phyloP scores from a whole-genome alignment of 2,888 invertebrate genomes.

The Mantis religiosa region DNA sequence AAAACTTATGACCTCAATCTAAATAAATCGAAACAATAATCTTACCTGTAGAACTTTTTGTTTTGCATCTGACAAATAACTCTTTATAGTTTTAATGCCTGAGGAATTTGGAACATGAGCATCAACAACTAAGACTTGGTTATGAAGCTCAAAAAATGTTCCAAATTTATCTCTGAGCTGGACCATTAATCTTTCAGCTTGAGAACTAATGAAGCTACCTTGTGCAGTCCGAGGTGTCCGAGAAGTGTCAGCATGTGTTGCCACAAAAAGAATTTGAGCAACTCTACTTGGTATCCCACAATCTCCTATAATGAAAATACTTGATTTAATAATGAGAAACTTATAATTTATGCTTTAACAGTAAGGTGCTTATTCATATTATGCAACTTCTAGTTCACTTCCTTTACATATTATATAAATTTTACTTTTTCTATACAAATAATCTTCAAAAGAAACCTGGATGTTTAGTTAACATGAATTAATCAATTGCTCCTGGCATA shows the following conservation, averaged over 20 bases:
- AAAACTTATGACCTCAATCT: neutral
- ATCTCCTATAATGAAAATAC: slow-evolving; percentile 45
- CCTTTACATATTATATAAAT: no score
- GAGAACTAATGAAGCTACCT: slow-evolving; percentile 56
- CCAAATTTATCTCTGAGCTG: slow-evolving; percentile 48
- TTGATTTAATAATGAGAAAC: neutral
- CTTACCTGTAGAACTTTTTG: slow-evolving; percentile 51
- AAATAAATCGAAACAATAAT: neutral
- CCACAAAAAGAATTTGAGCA: slow-evolving; percentile 55
- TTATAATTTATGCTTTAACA: no score
- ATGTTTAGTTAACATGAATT: no score
- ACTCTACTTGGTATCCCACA: slow-evolving; percentile 53
- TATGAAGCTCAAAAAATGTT: slow-evolving; percentile 55
- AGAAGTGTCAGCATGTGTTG: slow-evolving; percentile 57
- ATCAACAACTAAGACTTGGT: slow-evolving; percentile 57
- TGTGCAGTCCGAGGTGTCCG: slow-evolving; percentile 50
- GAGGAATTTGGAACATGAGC: slow-evolving; percentile 58
- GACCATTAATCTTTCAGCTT: slow-evolving; percentile 50
- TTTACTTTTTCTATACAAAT: no score
- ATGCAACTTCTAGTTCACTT: no score
- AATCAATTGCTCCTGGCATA: no score
- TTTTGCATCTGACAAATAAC: slow-evolving; percentile 51
- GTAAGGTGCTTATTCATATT: no score
- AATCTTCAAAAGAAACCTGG: no score
- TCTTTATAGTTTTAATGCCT: slow-evolving; percentile 57